Base-by-base conservation (phyloP, 2,113 vertebrate genomes). In the Nannobrachium achirus region DNA sequence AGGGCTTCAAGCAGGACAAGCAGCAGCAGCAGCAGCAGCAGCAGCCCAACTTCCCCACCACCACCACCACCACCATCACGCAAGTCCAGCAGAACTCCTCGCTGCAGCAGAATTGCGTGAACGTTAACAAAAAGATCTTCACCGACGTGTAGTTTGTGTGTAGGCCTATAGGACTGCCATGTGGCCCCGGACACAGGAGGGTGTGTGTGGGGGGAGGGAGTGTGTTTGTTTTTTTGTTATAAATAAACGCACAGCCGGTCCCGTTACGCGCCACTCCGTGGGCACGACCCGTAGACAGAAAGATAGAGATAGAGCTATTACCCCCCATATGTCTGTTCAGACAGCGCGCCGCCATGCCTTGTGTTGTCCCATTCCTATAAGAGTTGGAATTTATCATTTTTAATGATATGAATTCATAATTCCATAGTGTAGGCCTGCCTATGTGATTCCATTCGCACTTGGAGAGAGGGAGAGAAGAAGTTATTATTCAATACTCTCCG, bases 111-210 rank as follows among this genome's bases (percentile, higher is more conserved):
- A 93, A 96, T 63, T 98, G 95, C 80, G 95, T 97, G 66, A 95
- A 94, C 76, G 94, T 96, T 88, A 97, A 96, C 91, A 98, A 97
- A 91, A 98, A 98, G 91, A 95, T 98, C 71, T 98, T 98, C 85
- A 99, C 97, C 0, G 97, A 98, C 77, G 97, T 99, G 80, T 99
- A 97, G 92, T 71, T 51, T 42, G 2, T 42, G 2, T 5, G 63
- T 60, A 2, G 10, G 16, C 70, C 25, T 33, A 20, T 50, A n/a
- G n/a, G n/a, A n/a, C n/a, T n/a, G n/a, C n/a, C n/a, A n/a, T 59
- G 40, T 58, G 69, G 44, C 55, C 56, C 7, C 50, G 76, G 57
- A 65, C 76, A 11, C 77, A 50, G 52, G 55, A 73, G 42, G 44
- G 44, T 13, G 16, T 5, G 40, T 52, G 19, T 44, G 40, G 42